Conservation (phyloP, 1,140 invertebrate genomes). For the Drepana arcuata region DNA sequence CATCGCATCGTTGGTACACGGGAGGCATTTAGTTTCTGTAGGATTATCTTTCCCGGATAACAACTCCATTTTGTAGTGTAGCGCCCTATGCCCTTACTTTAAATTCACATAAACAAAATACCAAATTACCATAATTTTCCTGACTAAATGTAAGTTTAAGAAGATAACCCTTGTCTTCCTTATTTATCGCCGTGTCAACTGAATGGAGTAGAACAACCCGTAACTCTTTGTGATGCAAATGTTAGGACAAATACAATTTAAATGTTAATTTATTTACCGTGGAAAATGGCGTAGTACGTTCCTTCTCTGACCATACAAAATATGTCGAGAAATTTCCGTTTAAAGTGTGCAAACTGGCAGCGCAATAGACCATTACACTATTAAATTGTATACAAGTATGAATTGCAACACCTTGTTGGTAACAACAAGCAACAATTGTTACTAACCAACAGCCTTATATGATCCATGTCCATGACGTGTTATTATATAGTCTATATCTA, state of each 20-base stretch:
- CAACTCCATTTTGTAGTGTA: background rate
- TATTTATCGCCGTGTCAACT: conserved; percentile 8
- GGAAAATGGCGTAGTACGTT: conserved; percentile 19
- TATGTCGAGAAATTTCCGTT: too few relatives aligned
- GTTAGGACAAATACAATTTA: conserved; percentile 44
- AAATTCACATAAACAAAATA: background rate
- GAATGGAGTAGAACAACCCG: background rate
- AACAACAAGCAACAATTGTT: too few relatives aligned
- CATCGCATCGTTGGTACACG: background rate
- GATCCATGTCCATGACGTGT: too few relatives aligned
- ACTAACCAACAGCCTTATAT: too few relatives aligned
- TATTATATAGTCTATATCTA: too few relatives aligned
- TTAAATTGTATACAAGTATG: too few relatives aligned
- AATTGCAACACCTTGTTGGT: too few relatives aligned
- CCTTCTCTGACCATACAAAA: too few relatives aligned
- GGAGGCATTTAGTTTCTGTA: background rate
- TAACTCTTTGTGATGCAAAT: conserved; percentile 53
- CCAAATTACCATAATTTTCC: conserved; percentile 6
- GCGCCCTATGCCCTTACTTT: background rate
- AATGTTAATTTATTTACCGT: conserved; percentile 52
- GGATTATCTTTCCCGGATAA: background rate
- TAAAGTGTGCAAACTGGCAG: too few relatives aligned
- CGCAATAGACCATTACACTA: too few relatives aligned
- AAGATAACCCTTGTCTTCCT: conserved; percentile 8
- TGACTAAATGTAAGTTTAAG: conserved; percentile 1